Evolutionary conservation across 2,113 vertebrate genomes (phyloP).

Genomic region (Girardinichthys multiradiatus): DNA sequence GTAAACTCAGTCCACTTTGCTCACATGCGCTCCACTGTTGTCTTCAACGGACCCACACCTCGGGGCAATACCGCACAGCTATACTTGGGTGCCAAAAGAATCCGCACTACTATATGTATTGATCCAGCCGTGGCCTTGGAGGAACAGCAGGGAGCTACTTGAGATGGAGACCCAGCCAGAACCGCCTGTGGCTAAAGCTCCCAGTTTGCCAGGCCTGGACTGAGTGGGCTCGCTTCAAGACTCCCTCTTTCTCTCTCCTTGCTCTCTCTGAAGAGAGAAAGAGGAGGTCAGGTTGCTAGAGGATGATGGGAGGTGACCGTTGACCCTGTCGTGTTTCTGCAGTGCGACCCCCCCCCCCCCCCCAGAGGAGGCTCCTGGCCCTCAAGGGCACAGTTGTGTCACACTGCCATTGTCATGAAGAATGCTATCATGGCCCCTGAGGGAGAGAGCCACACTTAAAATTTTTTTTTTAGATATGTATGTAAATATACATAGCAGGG

Average conservation of each 20-base stretch:
- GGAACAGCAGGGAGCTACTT: conserved; percentile 58
- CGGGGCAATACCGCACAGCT: conserved; percentile 61
- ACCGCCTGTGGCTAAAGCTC: conserved; percentile 71
- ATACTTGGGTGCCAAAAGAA: conserved; percentile 74
- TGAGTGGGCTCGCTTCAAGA: conserved; percentile 70
- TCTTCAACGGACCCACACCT: conserved; percentile 66
- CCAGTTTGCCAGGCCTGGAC: conserved; percentile 68
- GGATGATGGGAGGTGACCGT: conserved; percentile 76
- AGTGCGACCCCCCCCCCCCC: too few relatives aligned
- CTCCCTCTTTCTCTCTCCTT: conserved; percentile 34
- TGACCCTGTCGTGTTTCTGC: conserved; percentile 77
- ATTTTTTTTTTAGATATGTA: conserved; percentile 12
- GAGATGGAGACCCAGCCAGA: conserved; percentile 69
- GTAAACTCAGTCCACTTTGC: conserved; percentile 71
- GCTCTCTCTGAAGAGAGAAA: conserved; percentile 49
- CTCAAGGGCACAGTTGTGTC: conserved; percentile 77
- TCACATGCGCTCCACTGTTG: conserved; percentile 57
- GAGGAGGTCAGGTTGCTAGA: conserved; percentile 48
- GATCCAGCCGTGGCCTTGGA: conserved; percentile 73
- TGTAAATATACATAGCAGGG: background rate
- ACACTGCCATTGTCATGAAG: conserved; percentile 77
- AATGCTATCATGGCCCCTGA: conserved; percentile 77
- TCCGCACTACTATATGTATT: conserved; percentile 65
- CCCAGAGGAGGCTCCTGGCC: conserved; percentile 66
- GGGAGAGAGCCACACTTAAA: conserved; percentile 53